Evolutionary conservation across 2,888 invertebrate species (phyloP), one percentile per base, ranked within the genome.

Genomic region (Sarcophaga caerulescens): DNA sequence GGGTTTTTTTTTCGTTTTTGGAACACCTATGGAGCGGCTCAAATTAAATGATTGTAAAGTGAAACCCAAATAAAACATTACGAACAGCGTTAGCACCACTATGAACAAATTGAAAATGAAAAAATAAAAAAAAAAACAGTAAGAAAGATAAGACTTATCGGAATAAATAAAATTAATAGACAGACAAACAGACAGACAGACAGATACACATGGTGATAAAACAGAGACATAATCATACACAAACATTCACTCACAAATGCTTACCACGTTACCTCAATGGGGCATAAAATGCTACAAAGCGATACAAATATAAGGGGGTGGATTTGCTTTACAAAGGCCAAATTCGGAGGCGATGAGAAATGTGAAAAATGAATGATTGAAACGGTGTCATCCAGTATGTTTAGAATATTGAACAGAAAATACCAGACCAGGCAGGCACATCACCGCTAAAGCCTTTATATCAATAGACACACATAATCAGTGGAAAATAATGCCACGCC

Each of bases 381-480:
- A 52, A 52, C 52, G 17, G 52, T 52, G 52, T 52, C 17, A 52
- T 4, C 12, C 52, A 52, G 52, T 52, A 52, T 52, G 52, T 10
- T 52, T 52, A 52, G 52, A 52, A 52, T 52, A 52, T 17, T 14
- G 17, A 52, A 14, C 14, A 52, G 17, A 52, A 14, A 47, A 47
- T 4, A 47, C 12, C 11, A 47, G 12, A 47, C 14, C 14, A 47
- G 14, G 0, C 12, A 17, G 14, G 14, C 4, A 52, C 17, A 52
- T 52, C 23, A 52, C 75, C 74, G 63, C 47, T n/a, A 62, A 73
- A 83, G 81, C 75, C 79, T 81, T 87, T 84, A 59, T 73, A 77
- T 71, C 87, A 84, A 85, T 83, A 52, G 5, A 52, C 52, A 52
- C 17, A 85, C 82, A 74, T 80, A 84, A 84, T 82, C 81, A 85